Conservation (phyloP, 1,140 invertebrate species). For the Calephelis nemesis region DNA sequence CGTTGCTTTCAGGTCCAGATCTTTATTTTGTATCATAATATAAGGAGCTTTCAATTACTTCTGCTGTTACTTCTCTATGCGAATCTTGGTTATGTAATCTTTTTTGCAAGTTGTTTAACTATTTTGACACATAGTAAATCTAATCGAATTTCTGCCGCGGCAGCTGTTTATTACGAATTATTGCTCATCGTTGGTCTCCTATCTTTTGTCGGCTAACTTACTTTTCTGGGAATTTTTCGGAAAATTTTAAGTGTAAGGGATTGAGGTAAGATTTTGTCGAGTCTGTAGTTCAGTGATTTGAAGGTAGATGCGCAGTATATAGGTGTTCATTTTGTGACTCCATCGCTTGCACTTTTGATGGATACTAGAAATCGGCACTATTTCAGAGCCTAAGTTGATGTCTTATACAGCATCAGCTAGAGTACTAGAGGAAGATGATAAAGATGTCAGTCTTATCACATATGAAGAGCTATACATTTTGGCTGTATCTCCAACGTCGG, state of each 20-base stretch:
- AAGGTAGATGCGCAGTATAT: conserved; percentile 24
- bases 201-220: conserved; percentile 15
- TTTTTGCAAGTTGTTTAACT: not conserved
- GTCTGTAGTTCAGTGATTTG: conserved; percentile 12
- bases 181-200: conserved; percentile 26
- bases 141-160: conserved; percentile 4
- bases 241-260: conserved; percentile 17
- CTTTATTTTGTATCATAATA: too few relatives aligned
- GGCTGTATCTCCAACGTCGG: conserved; percentile 1
- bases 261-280: conserved; percentile 6
- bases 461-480: not conserved
- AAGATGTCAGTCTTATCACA: not conserved
- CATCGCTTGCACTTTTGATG: conserved; percentile 19
- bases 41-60: too few relatives aligned
- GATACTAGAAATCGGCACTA: conserved; percentile 4
- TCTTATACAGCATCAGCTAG: conserved; percentile 21
- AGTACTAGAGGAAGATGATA: not conserved
- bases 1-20: too few relatives aligned
- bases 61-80: too few relatives aligned
- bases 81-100: not conserved
- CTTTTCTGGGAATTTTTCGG: conserved; percentile 20
- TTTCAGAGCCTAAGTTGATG: not conserved
- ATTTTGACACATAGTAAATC: conserved; percentile 18
- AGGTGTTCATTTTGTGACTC: conserved; percentile 28
- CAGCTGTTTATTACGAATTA: conserved; percentile 26